Evolutionary conservation across 2,797 vertebrate species (phyloP), one percentile per base, ranked within the genome.

Genomic region (Nothura maculosa): DNA sequence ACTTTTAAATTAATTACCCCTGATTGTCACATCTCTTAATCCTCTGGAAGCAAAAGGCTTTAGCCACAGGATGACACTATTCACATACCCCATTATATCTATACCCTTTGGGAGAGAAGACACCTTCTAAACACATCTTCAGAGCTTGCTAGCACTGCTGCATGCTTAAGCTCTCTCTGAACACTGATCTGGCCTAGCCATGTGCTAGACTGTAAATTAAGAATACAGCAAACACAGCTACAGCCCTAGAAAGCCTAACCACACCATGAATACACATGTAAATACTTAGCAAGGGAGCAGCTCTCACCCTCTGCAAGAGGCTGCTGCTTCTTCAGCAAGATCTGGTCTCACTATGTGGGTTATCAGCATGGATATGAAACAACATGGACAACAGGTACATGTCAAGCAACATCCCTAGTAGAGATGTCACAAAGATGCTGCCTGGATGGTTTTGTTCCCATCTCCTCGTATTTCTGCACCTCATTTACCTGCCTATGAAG

Each of bases 331-430:
- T 70, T 21, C 55, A 32, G 32, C n/a, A 34, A 17, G 5, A 48
- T 30, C 9, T 5, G 32, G 32, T 57, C n/a, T 42, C 70, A 16
- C 50, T 70, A 7, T 30, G 22, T 48, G 25, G 19, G 8, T 5
- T 72, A 28, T 0, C 3, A 0, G 28, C 17, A 66, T 1, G 8
- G 63, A 69, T 25, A 21, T 4, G 43, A 85, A 63, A n/a, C 16
- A 76, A 24, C 16, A 63, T 1, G 30, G 34, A n/a, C 55, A 74
- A 67, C 1, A 76, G 11, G 2, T 16, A 77, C 1, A 0, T 0
- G 45, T 1, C n/a, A 92, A 63, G 1, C 57, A 82, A 48, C 2
- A 52, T 6, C 3, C 22, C 8, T 28, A 60, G 36, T 6, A 57
- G 22, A 76, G 6, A 50, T 10, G 54, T 40, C 52, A 67, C 7